Conservation (phyloP, 2,888 invertebrate genomes). For the Synergus umbraculus region DNA sequence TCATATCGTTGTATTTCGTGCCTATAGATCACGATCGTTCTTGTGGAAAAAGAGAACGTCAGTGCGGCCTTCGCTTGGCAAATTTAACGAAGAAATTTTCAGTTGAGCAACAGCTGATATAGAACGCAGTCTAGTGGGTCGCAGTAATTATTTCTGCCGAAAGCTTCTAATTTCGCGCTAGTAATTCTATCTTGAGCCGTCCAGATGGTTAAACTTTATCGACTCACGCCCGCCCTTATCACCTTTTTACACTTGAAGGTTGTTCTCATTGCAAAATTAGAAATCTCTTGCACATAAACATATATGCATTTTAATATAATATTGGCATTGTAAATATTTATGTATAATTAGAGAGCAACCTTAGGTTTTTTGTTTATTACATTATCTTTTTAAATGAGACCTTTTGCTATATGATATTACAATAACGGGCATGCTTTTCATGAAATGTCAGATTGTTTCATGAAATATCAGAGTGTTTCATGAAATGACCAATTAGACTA, state of each 20-base stretch:
- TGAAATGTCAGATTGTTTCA: no score
- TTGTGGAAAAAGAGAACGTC: conserved; percentile 28
- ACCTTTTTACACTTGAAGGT: not conserved
- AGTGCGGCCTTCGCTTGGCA: conserved; percentile 33
- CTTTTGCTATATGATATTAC: no score
- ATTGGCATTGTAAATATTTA: not conserved
- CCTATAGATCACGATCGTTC: conserved; percentile 33
- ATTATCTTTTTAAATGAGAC: no score
- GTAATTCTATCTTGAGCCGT: conserved; percentile 60
- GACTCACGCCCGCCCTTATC: conserved; percentile 45
- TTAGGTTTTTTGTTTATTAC: not conserved
- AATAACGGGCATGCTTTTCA: no score
- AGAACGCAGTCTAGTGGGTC: conserved; percentile 52
- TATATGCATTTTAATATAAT: not conserved
- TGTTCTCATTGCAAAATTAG: not conserved
- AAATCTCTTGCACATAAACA: not conserved
- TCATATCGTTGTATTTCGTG: conserved; percentile 36
- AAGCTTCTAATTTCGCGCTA: conserved; percentile 60
- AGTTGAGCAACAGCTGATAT: conserved; percentile 34
- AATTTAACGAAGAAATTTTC: conserved; percentile 36
- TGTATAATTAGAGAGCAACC: not conserved
- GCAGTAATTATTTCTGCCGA: conserved; percentile 62
- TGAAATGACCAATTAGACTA: no score
- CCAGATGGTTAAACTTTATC: conserved; percentile 60
- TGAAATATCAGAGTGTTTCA: no score